Evolutionary conservation across 2,888 invertebrate genomes (phyloP), one percentile per base, ranked within the genome.

Genomic region (Chloroclysta siterata): DNA sequence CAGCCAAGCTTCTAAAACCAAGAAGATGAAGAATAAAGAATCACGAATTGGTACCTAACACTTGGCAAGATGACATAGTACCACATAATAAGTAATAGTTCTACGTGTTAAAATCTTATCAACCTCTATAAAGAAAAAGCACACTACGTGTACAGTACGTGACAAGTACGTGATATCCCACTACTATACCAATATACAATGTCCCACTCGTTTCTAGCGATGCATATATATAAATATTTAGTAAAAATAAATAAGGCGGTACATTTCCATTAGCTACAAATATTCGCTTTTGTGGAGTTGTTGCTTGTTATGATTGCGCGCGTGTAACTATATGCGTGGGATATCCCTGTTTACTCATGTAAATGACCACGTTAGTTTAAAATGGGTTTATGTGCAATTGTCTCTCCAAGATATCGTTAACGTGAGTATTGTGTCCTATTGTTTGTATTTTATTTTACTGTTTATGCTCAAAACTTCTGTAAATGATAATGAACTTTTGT

Each of bases 261-360:
- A 39, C 10, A 39, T 39, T 11, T 39, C 36, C 11, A 39, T 39
- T 11, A 15, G 4, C 17, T 46, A 17, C 4, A 46, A 44, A 17
- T 8, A 29, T 52, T 53, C 50, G 10, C 29, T n/a, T 22, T 59
- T 56, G 53, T 62, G 47, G 61, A 57, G 15, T 53, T 59, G 53
- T 57, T 53, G 57, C 50, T 56, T 60, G n/a, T 60, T 60, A 61
- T 66, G 48, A 53, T 52, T 54, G 41, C 29, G 64, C 61, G 48
- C 52, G 41, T 15, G 64, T 53, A 60, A 63, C 65, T 63, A 41
- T 63, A 63, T 55, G 72, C 72, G 73, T 75, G 70, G 75, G 71
- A 51, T 69, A 69, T 63, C 58, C 56, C 57, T 47, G 39, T 42
- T 41, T 46, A 8, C 2, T 54, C 22, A 46, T 51, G 44, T 55